These are phyloP conservation scores for Acyrthosiphon pisum DNA, from an alignment of 1,140 invertebrate species.

Conservation along the genomic window DNA sequence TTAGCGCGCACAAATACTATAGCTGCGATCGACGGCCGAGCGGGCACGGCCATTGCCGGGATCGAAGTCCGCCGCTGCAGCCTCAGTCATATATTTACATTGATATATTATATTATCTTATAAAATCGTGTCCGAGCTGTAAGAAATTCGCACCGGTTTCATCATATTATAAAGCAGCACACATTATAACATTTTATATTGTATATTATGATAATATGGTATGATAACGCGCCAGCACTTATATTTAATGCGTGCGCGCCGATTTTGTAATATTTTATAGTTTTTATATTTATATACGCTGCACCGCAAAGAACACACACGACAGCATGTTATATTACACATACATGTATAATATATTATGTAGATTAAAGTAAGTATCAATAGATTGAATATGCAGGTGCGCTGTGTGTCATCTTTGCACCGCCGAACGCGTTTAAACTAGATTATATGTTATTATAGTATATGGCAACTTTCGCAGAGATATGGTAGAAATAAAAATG, in stretches of 20 bases:
- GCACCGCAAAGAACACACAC: neutral
- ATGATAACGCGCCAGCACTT: neutral
- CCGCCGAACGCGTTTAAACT: neutral
- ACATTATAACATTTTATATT: neutral
- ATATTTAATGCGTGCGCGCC: neutral
- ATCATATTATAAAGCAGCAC: neutral
- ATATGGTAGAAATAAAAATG: neutral
- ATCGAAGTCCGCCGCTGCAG: neutral
- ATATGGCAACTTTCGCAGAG: neutral
- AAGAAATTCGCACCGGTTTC: neutral
- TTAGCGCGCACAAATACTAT: neutral
- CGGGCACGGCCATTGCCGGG: neutral
- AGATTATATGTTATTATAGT: neutral
- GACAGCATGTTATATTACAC: neutral
- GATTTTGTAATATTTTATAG: neutral
- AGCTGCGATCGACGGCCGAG: neutral
- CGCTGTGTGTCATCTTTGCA: neutral
- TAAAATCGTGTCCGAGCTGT: neutral
- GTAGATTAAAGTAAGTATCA: neutral
- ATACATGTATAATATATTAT: neutral
- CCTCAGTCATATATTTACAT: neutral
- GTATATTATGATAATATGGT: neutral
- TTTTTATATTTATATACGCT: neutral
- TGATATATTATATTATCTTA: slow-evolving; percentile 6
- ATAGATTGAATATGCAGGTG: neutral